Base-by-base conservation (phyloP, 2,888 invertebrate species). In the Zhengitettix transpicula region DNA sequence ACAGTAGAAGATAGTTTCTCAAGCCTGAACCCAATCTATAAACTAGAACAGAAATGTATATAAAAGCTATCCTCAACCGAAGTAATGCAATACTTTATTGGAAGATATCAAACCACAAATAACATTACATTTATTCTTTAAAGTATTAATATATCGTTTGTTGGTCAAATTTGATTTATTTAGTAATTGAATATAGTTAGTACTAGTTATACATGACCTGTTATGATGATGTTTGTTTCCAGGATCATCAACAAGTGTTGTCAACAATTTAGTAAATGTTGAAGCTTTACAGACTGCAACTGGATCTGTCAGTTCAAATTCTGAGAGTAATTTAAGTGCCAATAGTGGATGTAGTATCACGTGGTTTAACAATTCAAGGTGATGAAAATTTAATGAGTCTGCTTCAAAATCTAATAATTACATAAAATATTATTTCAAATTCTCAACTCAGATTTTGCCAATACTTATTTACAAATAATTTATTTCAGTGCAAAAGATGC, bases 401-500 rank as follows among this genome's bases (percentile, higher is more conserved):
- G n/a, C n/a, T n/a, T n/a, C n/a, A n/a, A n/a, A n/a, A n/a, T n/a
- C n/a, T n/a, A n/a, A n/a, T n/a, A n/a, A n/a, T n/a, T n/a, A n/a
- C n/a, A n/a, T n/a, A n/a, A n/a, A n/a, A n/a, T 47, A 47, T 8
- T 47, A 47, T n/a, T 47, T 47, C n/a, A 47, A 47, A 12, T 14
- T 47, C 47, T n/a, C 2, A 12, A 47, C 2, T 12, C 8, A n/a
- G n/a, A 47, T 47, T 8, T 47, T 47, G 14, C 47, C 2, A 47
- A 47, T 14, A 47, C 12, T 12, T 47, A 12, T n/a, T 47, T 14
- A 47, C 8, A 47, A 14, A n/a, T 47, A 47, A n/a, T 3, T 47
- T 47, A 47, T 55, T 59, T 28, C 42, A 61, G 58, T 28, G 65
- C 63, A 17, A 66, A 67, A 68, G 87, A 87, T 72, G 83, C 85